Base-by-base conservation (phyloP, 2,113 vertebrate genomes). In the Mungos mungo region DNA sequence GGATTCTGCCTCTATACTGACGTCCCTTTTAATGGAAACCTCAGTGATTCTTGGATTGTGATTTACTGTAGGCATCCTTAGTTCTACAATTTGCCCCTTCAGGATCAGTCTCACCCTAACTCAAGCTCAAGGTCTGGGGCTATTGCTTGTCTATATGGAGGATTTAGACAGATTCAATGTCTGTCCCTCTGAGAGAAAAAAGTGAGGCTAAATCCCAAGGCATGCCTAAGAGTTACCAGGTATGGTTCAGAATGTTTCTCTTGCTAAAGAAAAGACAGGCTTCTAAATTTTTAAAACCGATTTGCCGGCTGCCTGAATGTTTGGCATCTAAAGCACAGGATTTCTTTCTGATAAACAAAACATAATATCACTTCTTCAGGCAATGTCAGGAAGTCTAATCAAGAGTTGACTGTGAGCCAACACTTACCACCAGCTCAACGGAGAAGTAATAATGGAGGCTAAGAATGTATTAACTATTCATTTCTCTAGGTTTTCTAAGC, bases 301-400 rank as follows among this genome's bases (percentile, higher is more conserved):
- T 92, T 93, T 96, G 47, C 65, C 16, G 31, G 81, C 87, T 96
- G 90, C 74, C 29, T 72, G 57, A 90, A 88, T 93, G 76, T 95
- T 97, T 96, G 88, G 92, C 74, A 96, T 96, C 45, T 93, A 82
- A 93, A 95, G 60, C 19, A 54, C 83, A 90, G 12, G 16, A 50
- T 96, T 95, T 96, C 31, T 87, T 95, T 95, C 71, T 96, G 92
- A 92, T 90, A 97, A 98, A 96, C 96, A 97, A 81, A 97, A 81
- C 47, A 86, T 80, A 89, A 71, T 93, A 95, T 97, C 57, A 88
- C 83, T 93, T 97, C 95, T 95, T 92, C 74, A 95, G 80, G 92
- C 93, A 95, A 96, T 96, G 92, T 97, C 87, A 97, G 94, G 94
- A 97, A 96, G 94, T 92, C 87, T 97, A 96, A 97, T 97, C 92